phyloP scores from a whole-genome alignment of 2,797 vertebrate species.

The Tinamus major region DNA sequence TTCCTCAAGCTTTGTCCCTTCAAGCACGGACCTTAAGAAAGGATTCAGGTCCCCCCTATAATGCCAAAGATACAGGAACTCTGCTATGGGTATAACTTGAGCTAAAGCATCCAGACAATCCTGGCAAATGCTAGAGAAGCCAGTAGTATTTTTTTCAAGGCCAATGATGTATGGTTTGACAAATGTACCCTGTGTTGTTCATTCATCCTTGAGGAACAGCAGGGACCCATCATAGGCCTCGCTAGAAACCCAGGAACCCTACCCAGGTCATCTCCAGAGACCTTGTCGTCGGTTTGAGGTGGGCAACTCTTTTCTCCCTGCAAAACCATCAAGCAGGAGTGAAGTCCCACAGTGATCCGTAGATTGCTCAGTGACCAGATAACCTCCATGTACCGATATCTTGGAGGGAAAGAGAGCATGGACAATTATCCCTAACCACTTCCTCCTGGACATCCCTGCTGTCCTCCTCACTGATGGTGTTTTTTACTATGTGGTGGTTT shows the following conservation, averaged over 20 bases:
- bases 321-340: background rate
- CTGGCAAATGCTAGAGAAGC: background rate
- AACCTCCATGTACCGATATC: background rate
- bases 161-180: background rate
- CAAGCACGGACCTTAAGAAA: accelerated
- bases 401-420: background rate
- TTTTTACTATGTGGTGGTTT: background rate
- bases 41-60: background rate
- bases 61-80: background rate
- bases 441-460: background rate
- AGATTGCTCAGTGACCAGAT: background rate
- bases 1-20: background rate
- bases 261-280: background rate
- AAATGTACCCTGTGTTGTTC: background rate
- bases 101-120: background rate
- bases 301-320: background rate
- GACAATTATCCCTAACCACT: background rate
- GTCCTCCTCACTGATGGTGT: background rate
- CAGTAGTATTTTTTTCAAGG: background rate
- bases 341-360: background rate
- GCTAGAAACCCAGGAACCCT: background rate
- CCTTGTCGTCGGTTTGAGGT: background rate
- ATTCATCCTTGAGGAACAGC: background rate
- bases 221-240: background rate
- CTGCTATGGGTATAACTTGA: accelerated